phyloP scores from a whole-genome alignment of 2,888 invertebrate genomes.

The Drosophila birchii region DNA sequence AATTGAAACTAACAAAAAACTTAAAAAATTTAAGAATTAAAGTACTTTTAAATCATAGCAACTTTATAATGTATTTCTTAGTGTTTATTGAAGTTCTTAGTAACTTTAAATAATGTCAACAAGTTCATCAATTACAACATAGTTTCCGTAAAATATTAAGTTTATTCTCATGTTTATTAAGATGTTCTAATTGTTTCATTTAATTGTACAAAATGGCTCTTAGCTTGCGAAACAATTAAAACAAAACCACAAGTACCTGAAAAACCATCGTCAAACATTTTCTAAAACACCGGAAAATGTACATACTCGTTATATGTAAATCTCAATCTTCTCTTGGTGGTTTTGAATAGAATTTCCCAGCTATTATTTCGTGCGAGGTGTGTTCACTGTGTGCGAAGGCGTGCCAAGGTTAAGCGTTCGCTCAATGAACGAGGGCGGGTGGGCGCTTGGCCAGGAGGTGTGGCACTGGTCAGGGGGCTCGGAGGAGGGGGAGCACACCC shows the following conservation, averaged over 20 bases:
- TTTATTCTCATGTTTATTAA: neutral
- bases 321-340: neutral
- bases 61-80: neutral
- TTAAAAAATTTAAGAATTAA: neutral
- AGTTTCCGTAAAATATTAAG: no score
- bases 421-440: constrained; percentile 22
- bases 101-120: neutral
- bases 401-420: constrained; percentile 68
- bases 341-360: constrained; percentile 21
- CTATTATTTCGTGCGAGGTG: constrained; percentile 21
- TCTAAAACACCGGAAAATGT: constrained; percentile 10
- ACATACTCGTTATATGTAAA: neutral
- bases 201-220: neutral
- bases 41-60: neutral
- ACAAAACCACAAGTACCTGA: neutral
- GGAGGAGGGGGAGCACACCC: neutral
- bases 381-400: constrained; percentile 44
- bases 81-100: neutral
- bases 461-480: constrained; percentile 19
- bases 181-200: neutral
- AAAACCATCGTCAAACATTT: neutral
- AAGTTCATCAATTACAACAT: no score
- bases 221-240: neutral
- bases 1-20: neutral
- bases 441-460: constrained; percentile 8